Percentiles rank a stretch among this genome's conserved stretches.
phyloP scores from a whole-genome alignment of 2,888 invertebrate genomes.

The Zygothrica quintamaculata region DNA sequence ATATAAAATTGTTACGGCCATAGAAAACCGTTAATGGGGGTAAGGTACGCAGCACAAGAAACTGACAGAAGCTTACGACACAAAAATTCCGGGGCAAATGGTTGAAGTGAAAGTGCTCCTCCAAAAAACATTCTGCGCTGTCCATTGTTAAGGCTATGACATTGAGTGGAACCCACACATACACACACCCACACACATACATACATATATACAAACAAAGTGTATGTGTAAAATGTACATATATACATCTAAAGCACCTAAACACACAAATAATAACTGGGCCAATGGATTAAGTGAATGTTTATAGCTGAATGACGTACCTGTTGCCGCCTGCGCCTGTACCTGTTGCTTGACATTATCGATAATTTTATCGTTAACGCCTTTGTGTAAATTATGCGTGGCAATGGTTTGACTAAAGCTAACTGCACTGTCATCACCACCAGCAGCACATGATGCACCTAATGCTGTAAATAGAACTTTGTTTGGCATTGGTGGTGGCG shows the following conservation, averaged over 20 bases:
- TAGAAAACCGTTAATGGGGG: constrained; percentile 6
- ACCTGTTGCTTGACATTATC: constrained; percentile 83
- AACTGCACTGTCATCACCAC: constrained; percentile 17
- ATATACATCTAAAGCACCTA: background rate
- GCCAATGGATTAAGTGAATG: constrained; percentile 12
- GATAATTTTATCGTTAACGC: constrained; percentile 78
- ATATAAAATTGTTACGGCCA: background rate
- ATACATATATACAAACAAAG: background rate
- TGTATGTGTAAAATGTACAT: background rate
- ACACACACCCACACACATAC: constrained; percentile 1
- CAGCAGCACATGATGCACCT: constrained; percentile 29
- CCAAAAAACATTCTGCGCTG: constrained; percentile 11
- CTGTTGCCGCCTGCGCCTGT: constrained; percentile 84
- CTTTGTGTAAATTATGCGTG: constrained; percentile 71
- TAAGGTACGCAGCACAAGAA: constrained; percentile 5
- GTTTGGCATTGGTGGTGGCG: constrained; percentile 80
- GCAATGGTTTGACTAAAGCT: constrained; percentile 74
- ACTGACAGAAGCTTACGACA: constrained; percentile 6
- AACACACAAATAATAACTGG: constrained; percentile 8
- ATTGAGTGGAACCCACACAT: constrained; percentile 17
- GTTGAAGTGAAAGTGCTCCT: constrained; percentile 28
- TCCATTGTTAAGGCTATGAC: constrained; percentile 23
- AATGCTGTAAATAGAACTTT: constrained; percentile 70
- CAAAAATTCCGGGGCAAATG: constrained; percentile 8
- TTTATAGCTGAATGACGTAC: constrained; percentile 73